Evolutionary conservation across 2,113 vertebrate genomes (phyloP), one percentile per base, ranked within the genome.

Genomic region (Charadrius vociferus): DNA sequence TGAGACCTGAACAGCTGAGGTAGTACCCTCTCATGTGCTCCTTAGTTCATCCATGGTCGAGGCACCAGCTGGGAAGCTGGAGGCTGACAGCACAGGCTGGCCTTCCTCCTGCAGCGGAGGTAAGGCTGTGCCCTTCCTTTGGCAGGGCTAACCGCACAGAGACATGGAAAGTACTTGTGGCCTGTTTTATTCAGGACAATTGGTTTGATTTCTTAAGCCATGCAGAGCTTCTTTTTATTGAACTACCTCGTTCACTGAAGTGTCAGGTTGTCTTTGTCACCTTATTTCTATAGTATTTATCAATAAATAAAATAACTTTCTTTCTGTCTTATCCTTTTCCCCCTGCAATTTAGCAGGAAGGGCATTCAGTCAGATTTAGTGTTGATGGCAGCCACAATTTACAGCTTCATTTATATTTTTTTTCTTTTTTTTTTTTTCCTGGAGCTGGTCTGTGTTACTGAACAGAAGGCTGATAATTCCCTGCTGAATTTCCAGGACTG

Each of bases 391-490:
- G 62, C 26, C 37, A 55, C 47, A 75, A 59, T 75, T 88, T 56
- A 65, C 12, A 39, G 47, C 23, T 75, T 36, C 12, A 3, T 47
- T 36, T 58, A 50, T 58, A n/a, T 53, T 29, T 49, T 49, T 49
- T 12, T 20, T 12, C 1, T 34, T n/a, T 20, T 19, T 1, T 50
- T 2, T 34, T 14, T 81, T 83, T 81, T 80, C 50, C 26, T 93
- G 63, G 85, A 86, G 82, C 65, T 86, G 62, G 3, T 84, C 50
- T 85, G 32, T 59, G 29, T 75, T 90, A 53, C 72, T 92, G 88
- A 95, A 93, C 81, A 95, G 94, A 87, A 97, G 65, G 89, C 49
- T 94, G 70, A 43, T 67, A 93, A 95, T 84, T 95, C 93, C 91
- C 88, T 58, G 27, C 36, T 65, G 94, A 84, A 84, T 96, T 95